phyloP scores from a whole-genome alignment of 2,888 invertebrate species.

The Axea sp. region DNA sequence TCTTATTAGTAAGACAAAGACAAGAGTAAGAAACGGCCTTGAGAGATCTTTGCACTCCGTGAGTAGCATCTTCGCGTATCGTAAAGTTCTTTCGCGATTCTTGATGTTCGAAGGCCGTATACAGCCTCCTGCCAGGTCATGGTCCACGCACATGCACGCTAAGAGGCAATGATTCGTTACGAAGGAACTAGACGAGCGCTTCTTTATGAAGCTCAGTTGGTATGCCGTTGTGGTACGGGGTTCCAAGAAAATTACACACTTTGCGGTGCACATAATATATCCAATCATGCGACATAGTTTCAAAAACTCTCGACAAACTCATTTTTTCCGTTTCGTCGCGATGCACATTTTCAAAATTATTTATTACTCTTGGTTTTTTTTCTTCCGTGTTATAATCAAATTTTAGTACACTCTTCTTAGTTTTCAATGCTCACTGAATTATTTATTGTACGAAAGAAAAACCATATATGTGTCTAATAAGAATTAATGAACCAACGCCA shows the following conservation, averaged over 20 bases:
- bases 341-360: conserved; percentile 3
- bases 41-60: conserved; percentile 77
- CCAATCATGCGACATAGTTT: conserved; percentile 9
- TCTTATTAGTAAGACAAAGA: conserved; percentile 76
- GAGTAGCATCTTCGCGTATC: conserved; percentile 67
- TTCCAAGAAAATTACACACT: conserved; percentile 36
- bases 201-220: conserved; percentile 40
- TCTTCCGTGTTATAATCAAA: neutral
- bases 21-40: conserved; percentile 72
- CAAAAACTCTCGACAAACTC: conserved; percentile 14
- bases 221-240: conserved; percentile 24
- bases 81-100: conserved; percentile 63
- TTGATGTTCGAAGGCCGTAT: conserved; percentile 73
- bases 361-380: neutral
- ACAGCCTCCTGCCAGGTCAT: conserved; percentile 72
- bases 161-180: conserved; percentile 56
- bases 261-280: conserved; percentile 38
- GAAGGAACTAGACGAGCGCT: conserved; percentile 35
- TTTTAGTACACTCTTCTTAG: too few relatives aligned
- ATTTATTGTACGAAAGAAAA: too few relatives aligned
- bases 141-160: conserved; percentile 65
- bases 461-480: too few relatives aligned
- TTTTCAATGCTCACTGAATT: neutral
- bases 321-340: conserved; percentile 16
- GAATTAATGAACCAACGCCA: too few relatives aligned